Evolutionary conservation across 2,888 invertebrate genomes (phyloP), one percentile per base, ranked within the genome.

Genomic region (Leptarthrus brevirostris): DNA sequence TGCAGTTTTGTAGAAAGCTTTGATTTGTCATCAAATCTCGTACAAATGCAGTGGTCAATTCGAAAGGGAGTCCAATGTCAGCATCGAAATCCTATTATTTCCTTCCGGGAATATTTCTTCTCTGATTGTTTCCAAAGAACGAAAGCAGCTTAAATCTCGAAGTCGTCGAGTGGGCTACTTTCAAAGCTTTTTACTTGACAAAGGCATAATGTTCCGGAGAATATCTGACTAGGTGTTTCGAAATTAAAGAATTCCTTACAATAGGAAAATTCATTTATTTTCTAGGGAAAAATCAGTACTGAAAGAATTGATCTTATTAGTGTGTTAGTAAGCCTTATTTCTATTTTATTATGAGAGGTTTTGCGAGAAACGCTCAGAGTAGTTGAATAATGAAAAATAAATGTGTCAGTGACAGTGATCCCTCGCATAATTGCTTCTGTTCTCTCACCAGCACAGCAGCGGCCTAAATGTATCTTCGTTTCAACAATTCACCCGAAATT

Each of bases 1-100:
- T 58, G 34, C 40, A 40, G 58, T 34, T 36, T 36, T 58, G 20
- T 12, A 58, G 58, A 58, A 58, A 58, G 58, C 58, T 34, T 58
- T 58, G 58, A 58, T 58, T 58, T 58, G 58, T 58, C 58, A 58
- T 58, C 58, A 58, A 58, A 58, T 36, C 58, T 58, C 18, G 36
- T 20, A 58, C 14, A 36, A 58, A 36, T 58, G 58, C 36, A 58
- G 58, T 58, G 58, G 58, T 58, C 58, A 58, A 34, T 58, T 18
- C 20, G 58, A 58, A 34, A 18, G 36, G 34, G 58, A 34, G 10
- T 58, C 58, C 58, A 16, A 58, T 58, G 58, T 58, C 36, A 58
- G 58, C 36, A 58, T 36, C 20, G 58, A 58, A 58, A 58, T 58
- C 58, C 58, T 58, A 26, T 58, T 58, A 58, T 58, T 53, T 58